Conservation (phyloP, 2,797 vertebrate species). For the Psittacula derbiana region DNA sequence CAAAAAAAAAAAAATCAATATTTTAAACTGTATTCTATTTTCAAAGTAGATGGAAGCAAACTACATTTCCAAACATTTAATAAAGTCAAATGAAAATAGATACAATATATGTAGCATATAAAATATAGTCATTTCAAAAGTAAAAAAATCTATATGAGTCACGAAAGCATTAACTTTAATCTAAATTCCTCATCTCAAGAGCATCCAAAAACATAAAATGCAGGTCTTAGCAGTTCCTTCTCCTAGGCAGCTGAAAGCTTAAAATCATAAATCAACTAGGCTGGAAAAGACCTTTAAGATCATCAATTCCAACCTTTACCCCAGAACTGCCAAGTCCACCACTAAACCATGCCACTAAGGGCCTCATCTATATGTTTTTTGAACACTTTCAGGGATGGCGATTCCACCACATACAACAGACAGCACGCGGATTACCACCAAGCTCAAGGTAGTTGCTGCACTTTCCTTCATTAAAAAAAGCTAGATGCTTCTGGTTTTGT, state of each 20-base stretch:
- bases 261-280: not conserved
- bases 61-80: not conserved
- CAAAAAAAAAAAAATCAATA: not conserved
- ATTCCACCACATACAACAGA: not conserved
- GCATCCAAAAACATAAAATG: not conserved
- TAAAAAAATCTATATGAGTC: not conserved
- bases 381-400: not conserved
- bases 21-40: not conserved
- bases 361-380: not conserved
- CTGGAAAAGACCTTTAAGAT: not conserved
- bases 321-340: not conserved
- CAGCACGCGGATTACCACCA: fast-evolving
- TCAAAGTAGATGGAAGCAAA: not conserved
- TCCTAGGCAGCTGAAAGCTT: not conserved
- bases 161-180: not conserved
- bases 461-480: not conserved
- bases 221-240: not conserved
- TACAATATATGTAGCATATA: not conserved
- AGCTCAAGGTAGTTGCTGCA: not conserved
- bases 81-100: not conserved
- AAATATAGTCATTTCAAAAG: not conserved
- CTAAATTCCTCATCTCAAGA: not conserved
- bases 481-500: not conserved
- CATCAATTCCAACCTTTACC: not conserved
- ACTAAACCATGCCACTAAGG: not conserved